Evolutionary conservation across 2,797 vertebrate species (phyloP), one percentile per base, ranked within the genome.

Genomic region (Bradypodion pumilum): DNA sequence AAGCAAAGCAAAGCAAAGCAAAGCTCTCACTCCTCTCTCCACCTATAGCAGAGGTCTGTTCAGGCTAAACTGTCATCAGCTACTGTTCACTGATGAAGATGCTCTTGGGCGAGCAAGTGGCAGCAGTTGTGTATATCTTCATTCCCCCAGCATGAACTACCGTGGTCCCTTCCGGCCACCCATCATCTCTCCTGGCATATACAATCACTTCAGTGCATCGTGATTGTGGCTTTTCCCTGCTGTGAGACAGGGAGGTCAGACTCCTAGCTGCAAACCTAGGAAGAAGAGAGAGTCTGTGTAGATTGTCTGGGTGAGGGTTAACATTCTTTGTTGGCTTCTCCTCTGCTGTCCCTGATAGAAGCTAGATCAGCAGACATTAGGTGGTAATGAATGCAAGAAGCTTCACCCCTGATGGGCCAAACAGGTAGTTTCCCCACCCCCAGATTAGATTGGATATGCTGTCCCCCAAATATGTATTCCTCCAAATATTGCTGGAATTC

Each of bases 11-110:
- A 72, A 75, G 73, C 49, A 42, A 23, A n/a, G 29, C 52, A 25
- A 27, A 19, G 23, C 46, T n/a, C 44, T 42, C 13, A 10, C 1
- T 19, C 25, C 73, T 35, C 8, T 35, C 15, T 37, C 60, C 40
- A 79, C 44, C 69, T 84, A 37, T 32, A 74, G 76, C 83, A 32
- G 69, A 73, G 42, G 12, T 44, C 76, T 65, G 69, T 32, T 79
- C 83, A 84, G 40, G 37, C 44, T 37, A 60, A 84, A 44, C 69
- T 74, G 83, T 84, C 83, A 84, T 59, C 83, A 4, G 76, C 70
- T 63, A n/a, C 76, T 21, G 21, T 79, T 65, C 35, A 5, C 44
- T 79, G 59, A 84, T 32, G 44, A 84, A 74, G 68, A 84, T 84
- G 32, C 76, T 65, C 83, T 65, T 73, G 44, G 68, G 79, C 52